phyloP scores from a whole-genome alignment of 2,797 vertebrate species.

The Hemitrygon akajei region DNA sequence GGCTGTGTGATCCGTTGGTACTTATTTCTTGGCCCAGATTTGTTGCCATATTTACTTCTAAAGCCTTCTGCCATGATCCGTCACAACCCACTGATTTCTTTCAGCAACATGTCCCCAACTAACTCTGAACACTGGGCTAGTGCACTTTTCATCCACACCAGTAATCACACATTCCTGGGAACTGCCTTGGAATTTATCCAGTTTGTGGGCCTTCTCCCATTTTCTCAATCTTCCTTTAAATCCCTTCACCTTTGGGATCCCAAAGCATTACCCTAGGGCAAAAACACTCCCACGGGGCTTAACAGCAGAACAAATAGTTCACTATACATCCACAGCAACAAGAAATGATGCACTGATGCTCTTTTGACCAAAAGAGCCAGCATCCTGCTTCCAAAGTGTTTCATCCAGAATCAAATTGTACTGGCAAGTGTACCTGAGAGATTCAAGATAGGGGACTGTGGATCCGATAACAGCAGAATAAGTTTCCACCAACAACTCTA shows the following conservation, averaged over 20 bases:
- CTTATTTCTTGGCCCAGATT: no score
- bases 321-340: background rate
- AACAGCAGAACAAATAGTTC: background rate
- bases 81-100: background rate
- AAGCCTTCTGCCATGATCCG: no score
- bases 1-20: no score
- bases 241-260: background rate
- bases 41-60: no score
- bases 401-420: no score
- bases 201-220: no score
- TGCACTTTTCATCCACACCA: background rate
- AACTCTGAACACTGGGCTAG: background rate
- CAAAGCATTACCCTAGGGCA: background rate
- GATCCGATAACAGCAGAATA: no score
- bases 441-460: no score
- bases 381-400: no score
- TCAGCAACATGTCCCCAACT: background rate
- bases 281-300: background rate
- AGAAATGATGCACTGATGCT: background rate
- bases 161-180: background rate
- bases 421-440: no score
- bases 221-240: background rate
- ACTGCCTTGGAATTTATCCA: background rate
- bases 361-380: background rate
- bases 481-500: no score